Percentiles rank a stretch among this genome's conserved stretches.
These are phyloP conservation scores for Mormyrus hasselquistii DNA, from an alignment of 2,797 vertebrate species.

Conservation along the genomic window DNA sequence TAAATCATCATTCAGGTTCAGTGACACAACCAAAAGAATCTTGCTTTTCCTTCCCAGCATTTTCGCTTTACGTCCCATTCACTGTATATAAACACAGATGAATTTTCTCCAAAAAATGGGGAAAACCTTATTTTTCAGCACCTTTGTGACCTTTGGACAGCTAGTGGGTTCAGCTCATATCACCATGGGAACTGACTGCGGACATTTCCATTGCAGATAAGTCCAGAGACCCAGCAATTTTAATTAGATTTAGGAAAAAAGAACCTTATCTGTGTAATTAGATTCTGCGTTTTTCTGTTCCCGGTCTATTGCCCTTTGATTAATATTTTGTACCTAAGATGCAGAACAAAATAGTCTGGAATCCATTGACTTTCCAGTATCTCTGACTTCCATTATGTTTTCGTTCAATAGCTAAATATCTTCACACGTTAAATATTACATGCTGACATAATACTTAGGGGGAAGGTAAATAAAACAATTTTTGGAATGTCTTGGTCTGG, in stretches of 20 bases:
- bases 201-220: conserved; percentile 47
- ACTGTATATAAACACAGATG: background rate
- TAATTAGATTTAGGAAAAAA: conserved; percentile 34
- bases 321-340: conserved; percentile 28
- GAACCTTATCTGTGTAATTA: conserved; percentile 34
- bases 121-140: background rate
- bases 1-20: background rate
- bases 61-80: background rate
- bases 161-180: conserved; percentile 49
- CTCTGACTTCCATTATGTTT: conserved; percentile 21
- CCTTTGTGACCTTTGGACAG: conserved; percentile 42
- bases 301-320: conserved; percentile 27
- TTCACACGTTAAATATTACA: conserved; percentile 15
- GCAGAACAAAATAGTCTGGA: conserved; percentile 32
- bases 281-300: conserved; percentile 26
- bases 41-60: background rate
- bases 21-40: background rate
- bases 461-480: background rate
- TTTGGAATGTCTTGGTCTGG: background rate
- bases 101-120: background rate
- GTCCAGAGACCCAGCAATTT: conserved; percentile 43
- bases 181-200: conserved; percentile 22
- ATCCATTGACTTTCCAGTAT: conserved; percentile 41
- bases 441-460: background rate
- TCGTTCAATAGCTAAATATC: conserved; percentile 23